Evolutionary conservation across 1,140 invertebrate genomes (phyloP).

Genomic region (Brachionus paranguensis): DNA sequence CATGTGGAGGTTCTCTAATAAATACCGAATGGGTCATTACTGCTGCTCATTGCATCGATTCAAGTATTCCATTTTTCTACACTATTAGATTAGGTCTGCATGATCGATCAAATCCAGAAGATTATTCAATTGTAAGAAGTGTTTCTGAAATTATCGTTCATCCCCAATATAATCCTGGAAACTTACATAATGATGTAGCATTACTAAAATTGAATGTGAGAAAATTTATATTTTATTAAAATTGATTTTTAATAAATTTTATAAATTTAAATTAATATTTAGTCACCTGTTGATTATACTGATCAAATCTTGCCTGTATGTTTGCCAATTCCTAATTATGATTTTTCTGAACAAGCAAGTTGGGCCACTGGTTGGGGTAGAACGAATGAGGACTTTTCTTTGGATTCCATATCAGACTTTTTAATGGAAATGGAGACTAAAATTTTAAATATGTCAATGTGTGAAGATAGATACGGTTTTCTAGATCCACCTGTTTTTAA

Average conservation of each 20-base stretch:
- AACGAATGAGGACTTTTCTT: not conserved
- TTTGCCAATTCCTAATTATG: not conserved
- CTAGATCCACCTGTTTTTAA: no score
- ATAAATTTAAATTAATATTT: not conserved
- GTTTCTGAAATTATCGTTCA: not conserved
- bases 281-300: not conserved
- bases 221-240: not conserved
- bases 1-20: constrained; percentile 59
- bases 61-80: not conserved
- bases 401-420: not conserved
- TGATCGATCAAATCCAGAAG: not conserved
- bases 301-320: constrained; percentile 13
- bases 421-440: constrained; percentile 13
- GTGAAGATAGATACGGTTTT: not conserved
- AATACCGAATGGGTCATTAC: constrained; percentile 63
- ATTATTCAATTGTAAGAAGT: not conserved
- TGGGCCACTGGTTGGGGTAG: constrained; percentile 32
- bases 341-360: not conserved
- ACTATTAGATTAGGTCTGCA: not conserved
- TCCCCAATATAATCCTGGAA: not conserved
- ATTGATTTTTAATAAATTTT: no score
- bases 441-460: not conserved
- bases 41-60: constrained; percentile 62
- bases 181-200: not conserved
- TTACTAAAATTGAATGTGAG: constrained; percentile 19